Evolutionary conservation across 2,888 invertebrate species (phyloP).

Genomic region (Cistogaster globosa): DNA sequence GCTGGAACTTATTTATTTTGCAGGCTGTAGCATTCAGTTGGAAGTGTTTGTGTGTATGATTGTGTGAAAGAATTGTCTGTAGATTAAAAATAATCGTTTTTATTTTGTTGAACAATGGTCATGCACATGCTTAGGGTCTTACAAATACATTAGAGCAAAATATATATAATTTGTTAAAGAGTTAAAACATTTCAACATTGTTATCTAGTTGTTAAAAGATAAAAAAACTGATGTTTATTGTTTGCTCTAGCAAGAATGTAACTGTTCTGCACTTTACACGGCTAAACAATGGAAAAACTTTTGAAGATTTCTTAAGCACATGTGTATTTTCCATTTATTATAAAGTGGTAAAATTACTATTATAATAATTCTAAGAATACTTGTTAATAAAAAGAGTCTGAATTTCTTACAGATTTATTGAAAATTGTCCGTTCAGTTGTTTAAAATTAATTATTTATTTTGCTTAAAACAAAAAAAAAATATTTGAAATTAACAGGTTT

Average conservation of each 20-base stretch:
- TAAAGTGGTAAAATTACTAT: too few relatives aligned
- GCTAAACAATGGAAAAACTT: neutral
- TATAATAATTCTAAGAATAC: too few relatives aligned
- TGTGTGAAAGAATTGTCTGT: slow-evolving; percentile 38
- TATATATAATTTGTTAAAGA: slow-evolving; percentile 26
- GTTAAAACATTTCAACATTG: neutral
- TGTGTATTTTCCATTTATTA: too few relatives aligned
- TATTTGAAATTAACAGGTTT: too few relatives aligned
- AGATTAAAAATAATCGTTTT: slow-evolving; percentile 47
- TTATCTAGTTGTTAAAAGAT: neutral
- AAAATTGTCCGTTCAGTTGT: too few relatives aligned
- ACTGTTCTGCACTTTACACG: neutral
- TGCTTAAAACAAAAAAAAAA: too few relatives aligned
- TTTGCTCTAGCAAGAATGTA: neutral
- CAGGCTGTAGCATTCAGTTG: slow-evolving; percentile 4
- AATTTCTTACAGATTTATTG: too few relatives aligned
- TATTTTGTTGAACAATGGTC: slow-evolving; percentile 32
- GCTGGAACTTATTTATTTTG: neutral
- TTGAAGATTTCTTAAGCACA: neutral
- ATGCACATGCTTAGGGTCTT: slow-evolving; percentile 46
- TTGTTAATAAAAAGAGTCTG: too few relatives aligned
- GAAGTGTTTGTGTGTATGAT: slow-evolving; percentile 10
- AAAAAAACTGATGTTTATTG: neutral
- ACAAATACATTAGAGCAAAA: slow-evolving; percentile 41
- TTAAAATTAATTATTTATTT: too few relatives aligned